Evolutionary conservation across 2,113 vertebrate genomes (phyloP).

Genomic region (Caretta caretta): DNA sequence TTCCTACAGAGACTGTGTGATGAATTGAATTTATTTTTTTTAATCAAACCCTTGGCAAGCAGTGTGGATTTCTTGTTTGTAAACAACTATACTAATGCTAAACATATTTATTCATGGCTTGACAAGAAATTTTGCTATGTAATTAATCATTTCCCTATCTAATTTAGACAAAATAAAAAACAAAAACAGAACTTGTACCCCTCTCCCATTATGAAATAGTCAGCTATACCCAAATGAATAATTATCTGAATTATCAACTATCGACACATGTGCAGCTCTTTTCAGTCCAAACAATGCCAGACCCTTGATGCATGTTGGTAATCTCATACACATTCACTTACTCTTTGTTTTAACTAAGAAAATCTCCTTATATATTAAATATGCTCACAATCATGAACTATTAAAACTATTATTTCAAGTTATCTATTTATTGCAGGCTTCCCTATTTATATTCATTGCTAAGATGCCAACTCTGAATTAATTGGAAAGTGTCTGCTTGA

Average conservation of each 20-base stretch:
- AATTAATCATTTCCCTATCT: conserved; percentile 82
- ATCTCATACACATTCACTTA: conserved; percentile 79
- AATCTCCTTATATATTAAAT: conserved; percentile 81
- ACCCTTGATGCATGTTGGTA: conserved; percentile 72
- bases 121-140: conserved; percentile 76
- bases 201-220: conserved; percentile 60
- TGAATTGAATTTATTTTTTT: conserved; percentile 71
- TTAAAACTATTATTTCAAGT: conserved; percentile 86
- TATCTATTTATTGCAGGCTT: conserved; percentile 85
- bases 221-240: conserved; percentile 74
- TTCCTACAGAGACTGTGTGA: conserved; percentile 74
- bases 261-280: conserved; percentile 81
- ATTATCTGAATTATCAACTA: conserved; percentile 83
- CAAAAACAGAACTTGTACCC: conserved; percentile 49
- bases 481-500: conserved; percentile 47
- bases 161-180: conserved; percentile 73
- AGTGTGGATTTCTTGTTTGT: conserved; percentile 72
- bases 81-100: conserved; percentile 78
- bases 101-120: conserved; percentile 81
- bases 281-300: conserved; percentile 78
- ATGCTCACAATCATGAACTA: conserved; percentile 79
- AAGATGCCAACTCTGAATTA: conserved; percentile 53
- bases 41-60: conserved; percentile 79
- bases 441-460: conserved; percentile 57
- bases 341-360: conserved; percentile 84